phyloP scores from a whole-genome alignment of 1,140 invertebrate species.

The Acromyrmex charruanus region DNA sequence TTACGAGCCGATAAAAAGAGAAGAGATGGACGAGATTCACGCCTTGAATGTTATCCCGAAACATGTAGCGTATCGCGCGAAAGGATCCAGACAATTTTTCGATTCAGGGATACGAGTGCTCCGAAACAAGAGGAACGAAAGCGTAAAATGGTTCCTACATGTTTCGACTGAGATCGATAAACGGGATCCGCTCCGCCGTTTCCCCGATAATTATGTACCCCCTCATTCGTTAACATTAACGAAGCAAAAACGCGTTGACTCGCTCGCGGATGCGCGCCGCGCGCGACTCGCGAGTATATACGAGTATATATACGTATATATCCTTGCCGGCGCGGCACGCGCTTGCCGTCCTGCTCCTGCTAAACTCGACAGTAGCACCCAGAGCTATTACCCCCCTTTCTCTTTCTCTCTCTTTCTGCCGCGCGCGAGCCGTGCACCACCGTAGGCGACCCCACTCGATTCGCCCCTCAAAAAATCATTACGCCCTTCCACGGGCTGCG shows the following conservation, averaged over 20 bases:
- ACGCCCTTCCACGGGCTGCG: slow-evolving; percentile 87
- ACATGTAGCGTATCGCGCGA: neutral
- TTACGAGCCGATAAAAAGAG: neutral
- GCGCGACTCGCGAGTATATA: no score
- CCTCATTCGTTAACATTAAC: slow-evolving; percentile 63
- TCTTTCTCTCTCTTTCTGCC: slow-evolving; percentile 56
- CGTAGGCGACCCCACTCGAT: slow-evolving; percentile 85
- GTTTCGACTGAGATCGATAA: slow-evolving; percentile 60
- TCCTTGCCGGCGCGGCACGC: slow-evolving; percentile 56
- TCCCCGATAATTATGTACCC: slow-evolving; percentile 54
- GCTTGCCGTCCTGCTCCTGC: slow-evolving; percentile 74
- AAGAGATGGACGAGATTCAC: neutral
- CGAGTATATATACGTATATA: neutral
- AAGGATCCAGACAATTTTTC: neutral
- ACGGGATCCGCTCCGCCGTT: slow-evolving; percentile 54
- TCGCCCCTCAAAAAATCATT: slow-evolving; percentile 88
- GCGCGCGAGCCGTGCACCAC: slow-evolving; percentile 45
- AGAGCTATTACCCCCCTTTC: slow-evolving; percentile 71
- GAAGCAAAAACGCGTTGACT: slow-evolving; percentile 58
- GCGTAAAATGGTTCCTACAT: slow-evolving; percentile 46
- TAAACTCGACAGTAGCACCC: slow-evolving; percentile 77
- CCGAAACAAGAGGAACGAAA: neutral
- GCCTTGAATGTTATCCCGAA: neutral
- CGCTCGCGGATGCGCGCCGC: slow-evolving; percentile 19
- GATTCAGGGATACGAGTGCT: neutral